Evolutionary conservation across 2,113 vertebrate species (phyloP).

Genomic region (Prolemur simus): DNA sequence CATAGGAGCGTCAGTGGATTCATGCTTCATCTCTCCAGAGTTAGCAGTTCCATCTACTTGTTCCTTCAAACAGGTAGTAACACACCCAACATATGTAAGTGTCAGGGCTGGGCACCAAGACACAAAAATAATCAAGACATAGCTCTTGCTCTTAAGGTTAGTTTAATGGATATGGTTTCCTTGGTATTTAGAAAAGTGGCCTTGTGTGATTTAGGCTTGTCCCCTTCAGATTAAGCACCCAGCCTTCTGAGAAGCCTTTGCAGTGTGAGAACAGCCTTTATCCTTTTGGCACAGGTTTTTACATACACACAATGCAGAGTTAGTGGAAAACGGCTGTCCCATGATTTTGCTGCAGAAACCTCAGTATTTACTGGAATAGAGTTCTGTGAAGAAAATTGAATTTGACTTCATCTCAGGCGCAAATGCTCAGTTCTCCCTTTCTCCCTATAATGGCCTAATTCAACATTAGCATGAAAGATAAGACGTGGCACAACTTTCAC

Average conservation of each 20-base stretch:
- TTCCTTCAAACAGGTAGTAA: background rate
- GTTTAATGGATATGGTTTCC: background rate
- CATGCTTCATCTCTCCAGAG: background rate
- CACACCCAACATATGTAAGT: background rate
- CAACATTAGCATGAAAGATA: conserved; percentile 66
- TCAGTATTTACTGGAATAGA: conserved; percentile 59
- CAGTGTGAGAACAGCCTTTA: background rate
- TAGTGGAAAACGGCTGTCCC: background rate
- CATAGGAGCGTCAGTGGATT: background rate
- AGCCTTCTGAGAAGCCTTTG: background rate
- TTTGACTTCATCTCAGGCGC: conserved; percentile 57
- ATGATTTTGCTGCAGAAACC: conserved; percentile 38
- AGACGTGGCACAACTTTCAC: conserved; percentile 54
- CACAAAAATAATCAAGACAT: background rate
- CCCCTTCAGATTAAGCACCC: background rate
- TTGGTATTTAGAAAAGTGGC: background rate
- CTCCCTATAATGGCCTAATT: conserved; percentile 60
- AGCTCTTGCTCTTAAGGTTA: background rate
- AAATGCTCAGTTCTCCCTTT: conserved; percentile 35
- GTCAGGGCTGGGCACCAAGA: background rate
- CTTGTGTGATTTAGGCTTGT: background rate
- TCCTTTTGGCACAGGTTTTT: background rate
- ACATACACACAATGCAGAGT: background rate
- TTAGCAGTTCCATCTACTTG: background rate
- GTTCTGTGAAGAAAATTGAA: conserved; percentile 54